phyloP scores from a whole-genome alignment of 2,888 invertebrate genomes.

The Drosophila histrio region DNA sequence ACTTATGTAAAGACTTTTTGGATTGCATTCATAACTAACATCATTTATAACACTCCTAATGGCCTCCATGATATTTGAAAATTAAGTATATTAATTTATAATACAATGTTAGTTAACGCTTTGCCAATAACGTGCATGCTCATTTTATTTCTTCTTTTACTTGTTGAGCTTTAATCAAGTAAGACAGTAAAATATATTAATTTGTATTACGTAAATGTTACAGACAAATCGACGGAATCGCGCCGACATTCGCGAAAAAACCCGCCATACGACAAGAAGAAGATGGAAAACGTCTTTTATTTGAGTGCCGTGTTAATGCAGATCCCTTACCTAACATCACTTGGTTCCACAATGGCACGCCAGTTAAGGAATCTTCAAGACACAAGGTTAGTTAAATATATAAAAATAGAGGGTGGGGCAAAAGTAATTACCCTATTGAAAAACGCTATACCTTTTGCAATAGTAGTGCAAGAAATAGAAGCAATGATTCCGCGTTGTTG shows the following conservation, averaged over 20 bases:
- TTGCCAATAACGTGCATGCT: neutral
- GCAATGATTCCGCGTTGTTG: too few species aligned
- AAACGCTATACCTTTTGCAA: too few species aligned
- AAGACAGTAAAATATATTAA: neutral
- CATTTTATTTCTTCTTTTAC: neutral
- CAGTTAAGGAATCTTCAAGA: constrained; percentile 92
- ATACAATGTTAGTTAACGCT: too few species aligned
- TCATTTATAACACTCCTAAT: too few species aligned
- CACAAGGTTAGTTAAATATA: constrained; percentile 89
- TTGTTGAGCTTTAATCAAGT: neutral
- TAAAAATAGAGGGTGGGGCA: too few species aligned
- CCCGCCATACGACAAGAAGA: constrained; percentile 98
- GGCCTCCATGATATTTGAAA: too few species aligned
- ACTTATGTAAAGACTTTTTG: too few species aligned
- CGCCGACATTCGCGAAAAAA: constrained; percentile 99
- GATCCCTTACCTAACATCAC: constrained; percentile 94
- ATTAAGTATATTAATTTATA: too few species aligned
- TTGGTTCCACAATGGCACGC: constrained; percentile 95
- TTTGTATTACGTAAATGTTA: neutral
- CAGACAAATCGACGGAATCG: constrained; percentile 98
- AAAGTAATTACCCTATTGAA: too few species aligned
- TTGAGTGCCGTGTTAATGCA: constrained; percentile 97
- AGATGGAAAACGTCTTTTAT: constrained; percentile 95
- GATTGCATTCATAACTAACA: too few species aligned
- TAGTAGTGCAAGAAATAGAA: too few species aligned